Percentiles rank a stretch among this genome's conserved stretches.
phyloP scores from a whole-genome alignment of 2,797 vertebrate species.

The Anabacerthia variegaticeps region DNA sequence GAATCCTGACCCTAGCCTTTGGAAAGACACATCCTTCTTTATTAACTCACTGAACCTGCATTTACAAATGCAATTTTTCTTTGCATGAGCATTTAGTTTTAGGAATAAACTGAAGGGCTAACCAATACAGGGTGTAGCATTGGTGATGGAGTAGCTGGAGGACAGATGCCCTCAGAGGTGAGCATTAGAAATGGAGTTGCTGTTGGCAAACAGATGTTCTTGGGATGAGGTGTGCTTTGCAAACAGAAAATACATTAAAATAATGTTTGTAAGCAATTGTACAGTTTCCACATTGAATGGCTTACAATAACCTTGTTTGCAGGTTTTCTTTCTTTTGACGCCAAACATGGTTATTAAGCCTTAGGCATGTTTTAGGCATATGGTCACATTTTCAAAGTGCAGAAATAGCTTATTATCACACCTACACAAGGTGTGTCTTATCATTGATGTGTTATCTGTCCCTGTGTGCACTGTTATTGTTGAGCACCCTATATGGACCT shows the following conservation, averaged over 20 bases:
- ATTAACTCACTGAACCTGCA: neutral
- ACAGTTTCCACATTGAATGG: neutral
- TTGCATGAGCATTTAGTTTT: neutral
- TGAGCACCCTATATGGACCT: neutral
- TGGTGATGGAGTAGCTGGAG: neutral
- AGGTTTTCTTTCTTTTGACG: neutral
- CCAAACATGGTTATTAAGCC: neutral
- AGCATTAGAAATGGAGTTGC: neutral
- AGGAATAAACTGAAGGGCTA: neutral
- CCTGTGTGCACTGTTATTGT: rapidly evolving
- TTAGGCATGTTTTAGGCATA: neutral
- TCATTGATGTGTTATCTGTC: neutral
- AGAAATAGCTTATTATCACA: neutral
- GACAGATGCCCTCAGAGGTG: neutral
- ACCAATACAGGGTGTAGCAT: neutral
- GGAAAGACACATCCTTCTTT: neutral
- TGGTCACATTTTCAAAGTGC: neutral
- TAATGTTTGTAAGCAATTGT: neutral
- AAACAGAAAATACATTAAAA: neutral
- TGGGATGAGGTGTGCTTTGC: neutral
- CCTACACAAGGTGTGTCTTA: neutral
- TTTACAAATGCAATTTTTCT: neutral
- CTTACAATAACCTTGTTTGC: neutral
- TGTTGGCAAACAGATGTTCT: neutral
- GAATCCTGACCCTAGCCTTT: neutral